Evolutionary conservation across 37 sponge, comb jelly and placozoan genomes (phyloP).

Genomic region (Petrosia ficiformis): DNA sequence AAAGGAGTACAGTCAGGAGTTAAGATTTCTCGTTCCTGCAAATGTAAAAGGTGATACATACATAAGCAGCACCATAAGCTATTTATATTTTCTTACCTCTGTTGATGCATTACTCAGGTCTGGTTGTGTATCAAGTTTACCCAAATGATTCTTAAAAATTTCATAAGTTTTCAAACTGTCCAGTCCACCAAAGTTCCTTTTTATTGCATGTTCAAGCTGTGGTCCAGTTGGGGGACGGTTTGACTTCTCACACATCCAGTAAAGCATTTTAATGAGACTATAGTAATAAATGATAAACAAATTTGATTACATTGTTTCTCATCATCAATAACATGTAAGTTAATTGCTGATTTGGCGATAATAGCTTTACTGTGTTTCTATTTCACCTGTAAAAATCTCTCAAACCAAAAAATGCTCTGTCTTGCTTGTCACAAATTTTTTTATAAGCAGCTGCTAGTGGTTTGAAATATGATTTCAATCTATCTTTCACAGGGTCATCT

Average conservation of each 20-base stretch:
- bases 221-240: slow-evolving; percentile 16
- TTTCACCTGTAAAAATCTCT: slow-evolving; percentile 93
- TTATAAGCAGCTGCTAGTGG: slow-evolving; percentile 70
- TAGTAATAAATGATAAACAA: neutral
- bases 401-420: slow-evolving; percentile 80
- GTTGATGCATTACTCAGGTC: slow-evolving; percentile 7
- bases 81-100: slow-evolving; percentile 13
- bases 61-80: neutral
- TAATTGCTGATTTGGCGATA: too few species aligned
- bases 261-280: slow-evolving; percentile 93
- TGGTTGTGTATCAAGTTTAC: neutral
- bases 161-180: slow-evolving; percentile 20
- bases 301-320: too few species aligned
- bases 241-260: slow-evolving; percentile 63
- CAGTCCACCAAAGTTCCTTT: slow-evolving; percentile 89
- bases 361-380: too few species aligned
- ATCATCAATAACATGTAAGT: neutral
- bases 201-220: slow-evolving; percentile 81
- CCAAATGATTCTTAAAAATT: slow-evolving; percentile 16
- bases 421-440: slow-evolving; percentile 27
- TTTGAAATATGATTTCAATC: slow-evolving; percentile 39
- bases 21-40: slow-evolving; percentile 15
- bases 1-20: slow-evolving; percentile 60
- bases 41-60: neutral
- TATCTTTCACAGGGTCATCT: slow-evolving; percentile 33